Evolutionary conservation across 64 coral and sea anemone species (phyloP).

Genomic region (Anthopleura sola): DNA sequence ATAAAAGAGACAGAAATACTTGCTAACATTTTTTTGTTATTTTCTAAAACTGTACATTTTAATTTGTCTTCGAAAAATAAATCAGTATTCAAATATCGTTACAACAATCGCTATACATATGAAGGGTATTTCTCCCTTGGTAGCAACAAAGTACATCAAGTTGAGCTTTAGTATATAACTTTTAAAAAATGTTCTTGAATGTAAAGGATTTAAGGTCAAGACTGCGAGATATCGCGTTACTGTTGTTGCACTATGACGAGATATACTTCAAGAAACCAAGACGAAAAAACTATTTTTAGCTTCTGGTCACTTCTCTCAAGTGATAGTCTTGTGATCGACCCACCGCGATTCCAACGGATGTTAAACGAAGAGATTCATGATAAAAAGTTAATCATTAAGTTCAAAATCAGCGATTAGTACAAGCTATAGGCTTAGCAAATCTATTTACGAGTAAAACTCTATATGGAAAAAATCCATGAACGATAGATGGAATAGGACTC

Average conservation of each 20-base stretch:
- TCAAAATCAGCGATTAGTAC: neutral
- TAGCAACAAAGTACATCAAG: neutral
- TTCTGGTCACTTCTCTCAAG: slow-evolving; percentile 12
- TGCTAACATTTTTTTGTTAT: no score
- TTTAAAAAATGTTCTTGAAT: neutral
- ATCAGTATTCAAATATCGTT: no score
- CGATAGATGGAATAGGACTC: neutral
- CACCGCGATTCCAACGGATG: neutral
- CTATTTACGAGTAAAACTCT: neutral
- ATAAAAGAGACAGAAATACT: no score
- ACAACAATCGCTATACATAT: no score
- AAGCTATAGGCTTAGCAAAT: neutral
- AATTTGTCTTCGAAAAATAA: no score
- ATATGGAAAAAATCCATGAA: slow-evolving; percentile 13
- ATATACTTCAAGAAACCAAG: slow-evolving; percentile 1
- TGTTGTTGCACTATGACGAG: neutral
- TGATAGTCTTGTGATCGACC: slow-evolving; percentile 19
- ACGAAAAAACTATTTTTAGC: slow-evolving; percentile 1
- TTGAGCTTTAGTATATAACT: neutral
- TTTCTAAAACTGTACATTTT: no score
- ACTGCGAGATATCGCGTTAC: neutral
- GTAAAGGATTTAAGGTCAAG: neutral
- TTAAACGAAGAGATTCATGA: neutral
- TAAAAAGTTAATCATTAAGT: neutral
- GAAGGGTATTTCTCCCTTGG: neutral